These are phyloP conservation scores for Quiscalus mexicanus DNA, from an alignment of 2,113 vertebrate genomes.

Conservation along the genomic window DNA sequence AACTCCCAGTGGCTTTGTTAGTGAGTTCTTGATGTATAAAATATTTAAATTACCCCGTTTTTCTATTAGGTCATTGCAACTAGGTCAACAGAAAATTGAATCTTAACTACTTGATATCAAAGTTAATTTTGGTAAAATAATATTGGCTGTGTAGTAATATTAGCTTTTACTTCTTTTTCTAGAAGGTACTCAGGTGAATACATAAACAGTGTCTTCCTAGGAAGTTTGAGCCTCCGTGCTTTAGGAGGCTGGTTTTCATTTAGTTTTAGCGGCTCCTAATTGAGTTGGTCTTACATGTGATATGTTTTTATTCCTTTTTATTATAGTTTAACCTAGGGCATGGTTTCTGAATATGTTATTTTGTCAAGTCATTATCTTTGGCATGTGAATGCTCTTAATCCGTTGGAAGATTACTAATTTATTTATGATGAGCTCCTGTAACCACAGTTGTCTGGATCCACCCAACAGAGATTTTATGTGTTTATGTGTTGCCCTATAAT, in stretches of 20 bases:
- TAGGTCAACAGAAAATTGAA: slow-evolving; percentile 45
- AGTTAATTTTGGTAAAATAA: slow-evolving; percentile 35
- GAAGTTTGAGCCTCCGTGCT: neutral
- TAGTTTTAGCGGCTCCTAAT: neutral
- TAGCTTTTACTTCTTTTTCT: neutral
- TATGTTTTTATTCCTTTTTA: neutral
- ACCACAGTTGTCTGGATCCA: neutral
- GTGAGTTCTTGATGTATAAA: slow-evolving; percentile 13
- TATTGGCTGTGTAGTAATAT: neutral
- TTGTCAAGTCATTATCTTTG: neutral
- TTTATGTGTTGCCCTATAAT: neutral
- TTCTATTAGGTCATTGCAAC: neutral
- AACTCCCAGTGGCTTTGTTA: neutral
- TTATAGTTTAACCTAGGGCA: neutral
- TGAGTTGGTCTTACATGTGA: neutral
- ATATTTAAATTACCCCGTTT: neutral
- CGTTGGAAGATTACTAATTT: neutral
- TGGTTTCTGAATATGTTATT: neutral
- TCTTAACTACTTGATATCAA: neutral
- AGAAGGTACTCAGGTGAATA: neutral
- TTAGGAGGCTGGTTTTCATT: neutral
- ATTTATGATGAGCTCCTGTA: neutral
- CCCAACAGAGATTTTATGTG: neutral
- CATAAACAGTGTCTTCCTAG: neutral
- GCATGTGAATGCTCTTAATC: neutral